Conservation (phyloP, 2,797 vertebrate species). For the Ficedula albicollis region DNA sequence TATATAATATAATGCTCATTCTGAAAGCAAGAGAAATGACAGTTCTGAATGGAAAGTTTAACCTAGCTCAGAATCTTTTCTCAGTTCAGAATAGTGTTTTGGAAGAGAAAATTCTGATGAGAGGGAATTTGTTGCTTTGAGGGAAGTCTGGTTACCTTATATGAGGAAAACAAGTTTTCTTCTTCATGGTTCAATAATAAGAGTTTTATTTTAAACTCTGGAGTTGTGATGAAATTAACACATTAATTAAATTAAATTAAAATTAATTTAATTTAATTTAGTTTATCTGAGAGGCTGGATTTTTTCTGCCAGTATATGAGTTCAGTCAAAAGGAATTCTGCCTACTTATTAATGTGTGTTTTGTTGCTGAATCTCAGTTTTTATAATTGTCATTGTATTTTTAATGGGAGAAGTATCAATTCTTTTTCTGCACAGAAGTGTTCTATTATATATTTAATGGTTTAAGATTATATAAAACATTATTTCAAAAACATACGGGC, state of each 20-base stretch:
- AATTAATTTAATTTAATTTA: background rate
- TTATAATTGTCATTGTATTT: background rate
- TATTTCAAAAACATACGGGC: background rate
- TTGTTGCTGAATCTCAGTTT: background rate
- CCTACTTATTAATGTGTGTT: background rate
- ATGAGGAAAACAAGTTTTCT: background rate
- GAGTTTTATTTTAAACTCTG: background rate
- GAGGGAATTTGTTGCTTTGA: background rate
- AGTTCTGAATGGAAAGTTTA: background rate
- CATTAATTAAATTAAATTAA: too few relatives aligned
- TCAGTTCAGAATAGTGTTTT: background rate
- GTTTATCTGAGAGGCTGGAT: background rate
- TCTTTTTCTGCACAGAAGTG: background rate
- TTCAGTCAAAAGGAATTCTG: background rate
- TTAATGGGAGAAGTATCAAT: background rate
- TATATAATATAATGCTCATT: background rate
- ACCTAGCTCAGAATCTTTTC: background rate
- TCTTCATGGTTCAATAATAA: background rate
- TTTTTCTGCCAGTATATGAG: background rate
- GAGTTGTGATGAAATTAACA: background rate
- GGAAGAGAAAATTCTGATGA: background rate
- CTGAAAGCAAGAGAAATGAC: background rate
- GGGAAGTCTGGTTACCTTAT: background rate
- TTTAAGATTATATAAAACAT: background rate
- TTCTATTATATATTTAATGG: background rate